A percentile compares a stretch with the other conserved stretches of the same genome.
Conservation (phyloP, 2,113 vertebrate genomes). For the Daubentonia madagascariensis region DNA sequence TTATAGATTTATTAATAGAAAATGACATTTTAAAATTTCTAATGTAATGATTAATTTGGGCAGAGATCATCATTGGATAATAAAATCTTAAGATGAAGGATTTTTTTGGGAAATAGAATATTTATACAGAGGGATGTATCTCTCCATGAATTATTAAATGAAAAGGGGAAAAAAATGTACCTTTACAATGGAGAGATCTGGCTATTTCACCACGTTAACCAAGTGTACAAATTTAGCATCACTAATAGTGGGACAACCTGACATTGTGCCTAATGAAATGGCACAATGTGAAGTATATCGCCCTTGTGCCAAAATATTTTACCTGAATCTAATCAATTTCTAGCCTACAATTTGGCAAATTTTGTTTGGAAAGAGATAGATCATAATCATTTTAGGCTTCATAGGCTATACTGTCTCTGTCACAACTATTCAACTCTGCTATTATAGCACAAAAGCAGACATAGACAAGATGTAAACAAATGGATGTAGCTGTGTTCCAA, state of each 20-base stretch:
- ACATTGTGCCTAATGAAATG: background rate
- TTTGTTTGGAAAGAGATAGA: background rate
- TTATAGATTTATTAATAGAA: background rate
- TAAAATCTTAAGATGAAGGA: background rate
- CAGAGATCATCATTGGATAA: background rate
- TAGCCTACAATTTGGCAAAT: background rate
- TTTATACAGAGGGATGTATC: background rate
- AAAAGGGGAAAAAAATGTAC: background rate
- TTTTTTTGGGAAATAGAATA: background rate
- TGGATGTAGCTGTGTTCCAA: background rate
- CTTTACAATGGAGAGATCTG: background rate
- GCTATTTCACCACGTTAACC: background rate
- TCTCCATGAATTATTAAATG: background rate
- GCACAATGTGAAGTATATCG: background rate
- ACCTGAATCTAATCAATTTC: background rate
- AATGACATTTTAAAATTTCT: background rate
- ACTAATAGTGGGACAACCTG: background rate
- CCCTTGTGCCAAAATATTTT: conserved; percentile 22
- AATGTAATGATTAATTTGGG: background rate
- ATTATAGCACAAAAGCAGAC: background rate
- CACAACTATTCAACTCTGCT: background rate
- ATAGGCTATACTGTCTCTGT: background rate
- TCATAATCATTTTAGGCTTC: background rate
- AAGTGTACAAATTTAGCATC: background rate
- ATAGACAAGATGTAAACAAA: background rate